A percentile compares a stretch with the other conserved stretches of the same genome.
These are phyloP conservation scores for Tupiocoris notatus DNA, from an alignment of 2,888 invertebrate species.

Conservation along the genomic window DNA sequence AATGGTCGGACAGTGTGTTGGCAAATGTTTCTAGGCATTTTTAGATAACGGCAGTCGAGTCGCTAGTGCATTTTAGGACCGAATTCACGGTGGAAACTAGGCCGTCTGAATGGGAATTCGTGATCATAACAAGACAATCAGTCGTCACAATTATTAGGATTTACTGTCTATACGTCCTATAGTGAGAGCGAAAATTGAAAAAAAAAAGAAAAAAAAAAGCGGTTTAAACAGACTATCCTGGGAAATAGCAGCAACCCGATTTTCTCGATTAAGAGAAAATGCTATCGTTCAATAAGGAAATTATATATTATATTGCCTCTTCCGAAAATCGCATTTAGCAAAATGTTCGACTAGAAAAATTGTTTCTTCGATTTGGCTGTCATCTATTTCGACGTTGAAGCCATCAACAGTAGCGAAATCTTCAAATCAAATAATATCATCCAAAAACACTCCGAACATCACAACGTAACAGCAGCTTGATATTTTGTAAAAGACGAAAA, in stretches of 20 bases:
- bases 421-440: not conserved
- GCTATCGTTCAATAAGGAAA: not conserved
- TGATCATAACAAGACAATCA: not conserved
- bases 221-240: not conserved
- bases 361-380: not conserved
- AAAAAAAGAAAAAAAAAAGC: not conserved
- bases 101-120: not conserved
- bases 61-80: not conserved
- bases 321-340: not conserved
- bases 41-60: not conserved
- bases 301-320: not conserved
- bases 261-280: not conserved
- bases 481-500: not conserved
- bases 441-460: not conserved
- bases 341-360: not conserved
- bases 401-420: not conserved
- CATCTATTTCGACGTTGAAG: not conserved
- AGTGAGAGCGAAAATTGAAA: not conserved
- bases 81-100: not conserved
- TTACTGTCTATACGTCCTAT: not conserved
- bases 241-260: not conserved
- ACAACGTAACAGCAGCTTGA: too few relatives aligned
- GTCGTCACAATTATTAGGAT: not conserved
- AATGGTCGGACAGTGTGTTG: too few relatives aligned
- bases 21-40: too few relatives aligned